Evolutionary conservation across 2,797 vertebrate species (phyloP).

Genomic region (Parambassis ranga): DNA sequence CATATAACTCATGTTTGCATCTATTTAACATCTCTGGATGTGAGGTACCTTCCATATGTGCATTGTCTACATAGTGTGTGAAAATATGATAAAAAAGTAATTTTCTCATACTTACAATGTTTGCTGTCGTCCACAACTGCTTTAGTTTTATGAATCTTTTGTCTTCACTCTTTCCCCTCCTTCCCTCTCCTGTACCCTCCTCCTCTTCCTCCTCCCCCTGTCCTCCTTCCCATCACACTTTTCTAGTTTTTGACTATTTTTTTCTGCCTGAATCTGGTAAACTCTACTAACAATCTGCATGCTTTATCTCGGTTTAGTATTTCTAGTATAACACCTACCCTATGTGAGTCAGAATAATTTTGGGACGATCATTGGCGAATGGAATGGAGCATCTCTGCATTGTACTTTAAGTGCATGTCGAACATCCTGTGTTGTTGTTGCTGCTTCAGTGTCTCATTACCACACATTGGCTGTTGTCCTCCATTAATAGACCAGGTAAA

Average conservation of each 20-base stretch:
- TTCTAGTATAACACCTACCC: too few species aligned
- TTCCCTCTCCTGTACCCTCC: slow-evolving; percentile 47
- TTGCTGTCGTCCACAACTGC: slow-evolving; percentile 71
- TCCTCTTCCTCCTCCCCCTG: slow-evolving; percentile 38
- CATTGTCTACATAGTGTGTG: slow-evolving; percentile 10
- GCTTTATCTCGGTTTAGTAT: too few species aligned
- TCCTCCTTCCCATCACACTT: slow-evolving; percentile 45
- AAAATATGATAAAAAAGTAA: slow-evolving; percentile 49
- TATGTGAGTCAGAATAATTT: too few species aligned
- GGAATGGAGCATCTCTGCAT: too few species aligned
- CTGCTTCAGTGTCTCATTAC: neutral
- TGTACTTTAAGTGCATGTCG: too few species aligned
- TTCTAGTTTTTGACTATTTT: slow-evolving; percentile 37
- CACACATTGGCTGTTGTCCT: neutral
- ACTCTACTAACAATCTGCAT: too few species aligned
- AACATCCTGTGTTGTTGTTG: neutral
- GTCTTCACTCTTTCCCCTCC: slow-evolving; percentile 71
- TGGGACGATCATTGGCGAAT: too few species aligned
- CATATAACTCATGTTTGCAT: neutral
- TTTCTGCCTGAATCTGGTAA: slow-evolving; percentile 1
- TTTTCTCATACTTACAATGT: slow-evolving; percentile 74
- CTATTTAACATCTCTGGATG: slow-evolving; percentile 3
- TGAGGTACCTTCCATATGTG: slow-evolving; percentile 13
- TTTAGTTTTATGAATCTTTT: slow-evolving; percentile 76
- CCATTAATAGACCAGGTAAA: neutral